Percentiles rank a stretch among this genome's conserved stretches.
Conservation (phyloP, 2,888 invertebrate species). For the Malthinus flaveolus region DNA sequence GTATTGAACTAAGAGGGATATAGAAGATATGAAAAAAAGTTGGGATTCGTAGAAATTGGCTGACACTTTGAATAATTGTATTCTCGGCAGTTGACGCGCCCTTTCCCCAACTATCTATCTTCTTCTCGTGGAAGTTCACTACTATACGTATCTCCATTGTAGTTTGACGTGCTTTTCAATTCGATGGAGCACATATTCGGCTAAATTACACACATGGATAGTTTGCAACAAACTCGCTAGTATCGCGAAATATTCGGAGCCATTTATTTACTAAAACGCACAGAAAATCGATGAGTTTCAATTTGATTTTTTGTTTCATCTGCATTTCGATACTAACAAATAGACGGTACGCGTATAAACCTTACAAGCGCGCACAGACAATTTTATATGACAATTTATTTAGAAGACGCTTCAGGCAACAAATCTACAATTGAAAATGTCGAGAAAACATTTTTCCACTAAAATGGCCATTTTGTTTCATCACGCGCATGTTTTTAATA, state of each 20-base stretch:
- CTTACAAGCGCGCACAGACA: neutral
- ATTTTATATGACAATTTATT: neutral
- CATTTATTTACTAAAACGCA: conserved; percentile 1
- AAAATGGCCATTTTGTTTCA: no score
- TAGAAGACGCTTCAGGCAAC: neutral
- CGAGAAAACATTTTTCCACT: no score
- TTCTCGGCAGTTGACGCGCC: conserved; percentile 32
- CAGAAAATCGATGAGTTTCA: neutral
- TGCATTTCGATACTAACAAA: neutral
- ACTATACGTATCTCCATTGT: conserved; percentile 19
- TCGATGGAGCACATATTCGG: conserved; percentile 16
- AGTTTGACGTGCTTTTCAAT: conserved; percentile 19
- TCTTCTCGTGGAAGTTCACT: conserved; percentile 27
- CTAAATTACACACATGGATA: conserved; percentile 1
- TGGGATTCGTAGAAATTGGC: conserved; percentile 31
- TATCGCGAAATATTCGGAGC: neutral
- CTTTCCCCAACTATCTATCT: conserved; percentile 27
- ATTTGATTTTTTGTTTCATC: neutral
- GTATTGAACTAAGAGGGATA: neutral
- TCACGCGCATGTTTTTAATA: no score
- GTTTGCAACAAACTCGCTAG: neutral
- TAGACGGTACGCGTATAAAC: no score
- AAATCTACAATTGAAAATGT: neutral
- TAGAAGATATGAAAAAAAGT: conserved; percentile 32
- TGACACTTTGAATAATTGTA: conserved; percentile 41